phyloP scores from a whole-genome alignment of 2,888 invertebrate species.

The Trachelus stipa region DNA sequence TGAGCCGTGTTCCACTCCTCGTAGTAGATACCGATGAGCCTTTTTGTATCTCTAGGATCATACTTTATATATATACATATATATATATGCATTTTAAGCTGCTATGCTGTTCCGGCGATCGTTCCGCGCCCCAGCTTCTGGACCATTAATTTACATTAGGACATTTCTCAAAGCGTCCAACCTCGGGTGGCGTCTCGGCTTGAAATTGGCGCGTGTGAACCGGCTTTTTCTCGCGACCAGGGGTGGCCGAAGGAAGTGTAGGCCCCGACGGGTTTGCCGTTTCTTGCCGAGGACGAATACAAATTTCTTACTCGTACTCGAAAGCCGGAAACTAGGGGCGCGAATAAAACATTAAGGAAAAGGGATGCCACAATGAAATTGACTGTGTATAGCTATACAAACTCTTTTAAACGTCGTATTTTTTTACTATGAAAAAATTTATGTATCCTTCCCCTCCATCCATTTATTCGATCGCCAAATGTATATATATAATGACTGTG shows the following conservation, averaged over 20 bases:
- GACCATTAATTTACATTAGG: constrained; percentile 60
- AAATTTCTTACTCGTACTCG: constrained; percentile 4
- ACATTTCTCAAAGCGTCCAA: constrained; percentile 50
- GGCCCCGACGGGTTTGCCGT: not conserved
- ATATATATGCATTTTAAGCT: not conserved
- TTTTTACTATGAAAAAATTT: not conserved
- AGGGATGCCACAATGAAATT: not conserved
- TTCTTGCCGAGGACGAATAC: constrained; percentile 3
- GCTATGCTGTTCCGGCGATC: constrained; percentile 28
- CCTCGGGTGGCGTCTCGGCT: constrained; percentile 1
- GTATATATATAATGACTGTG: not conserved
- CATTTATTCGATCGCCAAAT: not conserved
- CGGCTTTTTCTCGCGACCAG: not conserved
- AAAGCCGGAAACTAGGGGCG: not conserved
- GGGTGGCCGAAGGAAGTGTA: not conserved
- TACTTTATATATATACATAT: not conserved
- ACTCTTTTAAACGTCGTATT: not conserved
- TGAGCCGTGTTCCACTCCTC: not conserved
- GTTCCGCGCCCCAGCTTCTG: constrained; percentile 49
- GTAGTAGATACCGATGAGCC: not conserved
- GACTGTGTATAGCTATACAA: not conserved
- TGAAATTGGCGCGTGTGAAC: constrained; percentile 13
- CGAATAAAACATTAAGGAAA: not conserved
- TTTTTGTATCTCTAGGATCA: not conserved
- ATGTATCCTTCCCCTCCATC: not conserved